These are phyloP conservation scores for Sphaeridia pumilis DNA, from an alignment of 2,888 invertebrate genomes.

Conservation along the genomic window DNA sequence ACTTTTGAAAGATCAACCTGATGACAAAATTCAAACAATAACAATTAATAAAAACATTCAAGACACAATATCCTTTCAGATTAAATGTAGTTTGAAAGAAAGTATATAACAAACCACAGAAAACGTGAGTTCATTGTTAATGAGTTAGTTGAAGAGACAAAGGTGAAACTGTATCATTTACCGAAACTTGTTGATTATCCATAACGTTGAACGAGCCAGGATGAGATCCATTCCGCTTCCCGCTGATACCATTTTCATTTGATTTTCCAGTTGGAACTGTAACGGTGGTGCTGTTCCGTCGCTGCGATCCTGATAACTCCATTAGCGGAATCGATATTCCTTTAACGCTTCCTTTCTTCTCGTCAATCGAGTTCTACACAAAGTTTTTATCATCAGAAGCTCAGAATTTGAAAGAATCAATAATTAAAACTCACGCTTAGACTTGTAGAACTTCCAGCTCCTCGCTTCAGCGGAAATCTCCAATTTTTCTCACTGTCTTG, in stretches of 20 bases:
- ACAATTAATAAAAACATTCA: no score
- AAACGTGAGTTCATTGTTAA: no score
- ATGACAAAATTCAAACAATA: neutral
- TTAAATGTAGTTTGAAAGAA: no score
- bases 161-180: no score
- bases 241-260: neutral
- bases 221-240: conserved; percentile 10
- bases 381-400: no score
- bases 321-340: neutral
- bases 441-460: conserved; percentile 32
- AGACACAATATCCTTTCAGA: no score
- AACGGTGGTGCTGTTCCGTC: conserved; percentile 14
- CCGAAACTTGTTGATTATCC: neutral
- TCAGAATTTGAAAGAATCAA: no score
- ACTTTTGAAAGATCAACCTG: conserved; percentile 13
- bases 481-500: conserved; percentile 54
- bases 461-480: conserved; percentile 23
- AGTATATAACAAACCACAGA: no score
- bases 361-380: conserved; percentile 52
- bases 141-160: no score
- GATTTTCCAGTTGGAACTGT: neutral
- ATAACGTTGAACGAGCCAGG: conserved; percentile 1
- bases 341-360: conserved; percentile 38
- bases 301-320: neutral
- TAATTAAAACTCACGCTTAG: no score